These are phyloP conservation scores for Ophion obscuratus DNA, from an alignment of 2,888 invertebrate species.

Conservation along the genomic window DNA sequence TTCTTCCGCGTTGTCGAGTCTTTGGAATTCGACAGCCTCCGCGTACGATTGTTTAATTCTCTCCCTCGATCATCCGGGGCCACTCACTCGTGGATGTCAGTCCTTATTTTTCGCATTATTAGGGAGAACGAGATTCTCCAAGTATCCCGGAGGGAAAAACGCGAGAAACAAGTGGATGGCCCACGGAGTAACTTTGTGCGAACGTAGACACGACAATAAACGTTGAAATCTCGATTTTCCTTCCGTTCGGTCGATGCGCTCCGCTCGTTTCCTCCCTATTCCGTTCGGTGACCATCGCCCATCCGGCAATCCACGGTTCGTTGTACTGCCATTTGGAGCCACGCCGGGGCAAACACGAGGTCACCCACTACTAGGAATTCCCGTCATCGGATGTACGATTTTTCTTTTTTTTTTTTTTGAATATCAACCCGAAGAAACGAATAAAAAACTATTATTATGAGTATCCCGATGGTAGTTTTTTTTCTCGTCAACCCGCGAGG, in stretches of 20 bases:
- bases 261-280: conserved; percentile 71
- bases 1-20: background rate
- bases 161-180: conserved; percentile 17
- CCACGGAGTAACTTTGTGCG: conserved; percentile 50
- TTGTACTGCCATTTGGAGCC: conserved; percentile 61
- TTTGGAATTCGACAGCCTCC: no score
- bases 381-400: conserved; percentile 50
- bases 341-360: conserved; percentile 60
- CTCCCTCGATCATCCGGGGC: background rate
- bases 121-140: background rate
- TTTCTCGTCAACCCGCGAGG: background rate
- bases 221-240: conserved; percentile 49
- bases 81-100: conserved; percentile 4
- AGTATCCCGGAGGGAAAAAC: conserved; percentile 9
- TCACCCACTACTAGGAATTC: conserved; percentile 49
- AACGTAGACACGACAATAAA: conserved; percentile 41
- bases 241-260: conserved; percentile 58
- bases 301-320: conserved; percentile 67
- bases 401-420: background rate
- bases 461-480: background rate
- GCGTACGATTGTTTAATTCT: background rate
- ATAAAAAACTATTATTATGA: background rate
- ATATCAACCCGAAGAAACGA: background rate
- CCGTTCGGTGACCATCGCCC: conserved; percentile 68
- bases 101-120: conserved; percentile 10